Base-by-base conservation (phyloP, 1,140 invertebrate genomes). In the Periplaneta americana region DNA sequence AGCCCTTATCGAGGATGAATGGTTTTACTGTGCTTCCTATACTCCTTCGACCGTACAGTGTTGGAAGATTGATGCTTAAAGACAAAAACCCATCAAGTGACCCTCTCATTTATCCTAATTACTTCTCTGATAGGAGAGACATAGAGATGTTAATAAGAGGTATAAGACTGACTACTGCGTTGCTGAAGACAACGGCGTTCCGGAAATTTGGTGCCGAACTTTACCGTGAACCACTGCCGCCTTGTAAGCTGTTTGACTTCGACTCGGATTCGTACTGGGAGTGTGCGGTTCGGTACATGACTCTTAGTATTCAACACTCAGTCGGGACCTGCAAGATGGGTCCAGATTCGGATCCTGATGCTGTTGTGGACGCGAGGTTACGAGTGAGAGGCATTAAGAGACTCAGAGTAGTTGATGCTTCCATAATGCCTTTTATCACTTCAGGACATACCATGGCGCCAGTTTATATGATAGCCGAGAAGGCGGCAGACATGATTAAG, bases 101-200 rank as follows among this genome's bases (percentile, higher is more conserved):
- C 84, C 97, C 97, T 0, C 91, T 94, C 8, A 95, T 99, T n/a
- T 95, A 96, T 87, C 97, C 98, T 0, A 97, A 97, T 85, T 98
- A 98, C 85, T 95, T 98, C 85, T 93, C 94, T 0, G 92, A 96
- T 83, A 92, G 92, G 82, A 92, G 95, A 84, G 96, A 97, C 83
- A 90, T 97, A 18, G 88, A 93, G 83, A 90, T 94, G 0, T 85
- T 97, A 9, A 93, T 94, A 0, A 95, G 96, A 85, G 80, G 31
- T 8, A 35, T 48, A 9, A 74, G 74, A 17, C 13, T 22, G 22
- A 66, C 80, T 34, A 2, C 28, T 28, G 5, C 31, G 28, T 28
- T 80, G 2, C 13, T 34, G 6, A 34, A 80, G 18, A 75, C 80
- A 15, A 28, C 33, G 17, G 32, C 80, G 8, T 18, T 80, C 31